Evolutionary conservation across 2,888 invertebrate species (phyloP), one percentile per base, ranked within the genome.

Genomic region (Ennomos erosarius): DNA sequence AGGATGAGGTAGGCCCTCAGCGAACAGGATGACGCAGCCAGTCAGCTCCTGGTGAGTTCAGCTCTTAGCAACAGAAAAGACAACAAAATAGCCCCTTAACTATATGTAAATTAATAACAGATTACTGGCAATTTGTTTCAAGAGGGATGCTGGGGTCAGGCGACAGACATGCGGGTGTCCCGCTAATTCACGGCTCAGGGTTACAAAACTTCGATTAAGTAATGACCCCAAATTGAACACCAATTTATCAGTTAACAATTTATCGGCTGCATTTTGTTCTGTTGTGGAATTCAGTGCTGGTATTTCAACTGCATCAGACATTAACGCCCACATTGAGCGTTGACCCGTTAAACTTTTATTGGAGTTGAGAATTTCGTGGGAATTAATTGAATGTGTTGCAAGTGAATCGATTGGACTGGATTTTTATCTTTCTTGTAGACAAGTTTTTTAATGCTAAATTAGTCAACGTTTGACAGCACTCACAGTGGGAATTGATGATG

Each of bases 241-340:
- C 90, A 90, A 90, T 90, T 90, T 88, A 87, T 82, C 80, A 70
- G 83, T 85, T 88, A 80, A 73, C 70, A 56, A 69, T 69, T 64
- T 60, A 59, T 45, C 39, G 16, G 39, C 55, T 37, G 39, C 55
- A 53, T 53, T 65, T 58, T 51, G 45, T 58, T 46, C 48, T 46
- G 40, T 56, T 62, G 39, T 40, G 34, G 37, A 42, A 13, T 51
- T 58, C 47, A 38, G 47, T 34, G 35, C 50, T 61, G 26, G 50
- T n/a, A n/a, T 57, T 33, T 40, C 54, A 59, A 52, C 45, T 56
- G 55, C 57, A 59, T 26, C 26, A 26, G 26, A 6, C 26, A 26
- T 26, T 26, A 45, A 43, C 51, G 62, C 65, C 64, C 64, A 66
- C 62, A 62, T 53, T 55, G 55, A 38, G 51, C 51, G 35, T 60